Percentiles rank a stretch among this genome's conserved stretches.
Conservation (phyloP, 2,888 invertebrate genomes). For the Microctonus hyperodae region DNA sequence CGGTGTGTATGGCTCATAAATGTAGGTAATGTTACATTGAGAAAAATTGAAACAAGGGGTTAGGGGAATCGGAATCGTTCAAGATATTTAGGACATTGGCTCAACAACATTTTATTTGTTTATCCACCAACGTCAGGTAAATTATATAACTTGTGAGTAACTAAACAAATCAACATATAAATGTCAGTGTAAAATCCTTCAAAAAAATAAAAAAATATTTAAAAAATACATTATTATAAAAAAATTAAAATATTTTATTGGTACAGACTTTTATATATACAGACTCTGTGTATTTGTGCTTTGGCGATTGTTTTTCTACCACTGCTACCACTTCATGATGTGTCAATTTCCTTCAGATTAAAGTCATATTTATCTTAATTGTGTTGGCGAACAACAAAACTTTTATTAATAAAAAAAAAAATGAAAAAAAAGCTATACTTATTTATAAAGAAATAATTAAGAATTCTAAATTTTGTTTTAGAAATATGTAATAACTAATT, state of each 20-base stretch:
- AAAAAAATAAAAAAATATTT: background rate
- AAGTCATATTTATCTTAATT: conserved; percentile 34
- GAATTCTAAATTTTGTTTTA: no score
- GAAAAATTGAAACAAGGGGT: conserved; percentile 18
- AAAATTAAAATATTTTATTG: no score
- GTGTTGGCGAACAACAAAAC: background rate
- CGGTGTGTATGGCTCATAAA: background rate
- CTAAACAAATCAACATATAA: background rate
- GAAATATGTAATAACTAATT: background rate
- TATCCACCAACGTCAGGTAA: conserved; percentile 44
- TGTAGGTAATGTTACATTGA: background rate
- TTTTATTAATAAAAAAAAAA: background rate
- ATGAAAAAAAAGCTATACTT: background rate
- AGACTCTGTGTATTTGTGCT: conserved; percentile 15
- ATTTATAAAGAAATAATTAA: no score
- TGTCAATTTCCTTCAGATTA: conserved; percentile 45
- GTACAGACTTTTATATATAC: no score
- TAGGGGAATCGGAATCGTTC: conserved; percentile 27
- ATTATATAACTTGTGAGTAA: conserved; percentile 32
- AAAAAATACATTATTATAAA: background rate
- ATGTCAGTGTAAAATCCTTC: conserved; percentile 21
- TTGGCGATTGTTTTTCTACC: conserved; percentile 46
- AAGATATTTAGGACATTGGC: conserved; percentile 25
- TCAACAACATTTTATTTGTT: conserved; percentile 44
- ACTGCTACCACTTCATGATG: conserved; percentile 40